Evolutionary conservation across 1,140 invertebrate species (phyloP).

Genomic region (Bicyclus anynana): DNA sequence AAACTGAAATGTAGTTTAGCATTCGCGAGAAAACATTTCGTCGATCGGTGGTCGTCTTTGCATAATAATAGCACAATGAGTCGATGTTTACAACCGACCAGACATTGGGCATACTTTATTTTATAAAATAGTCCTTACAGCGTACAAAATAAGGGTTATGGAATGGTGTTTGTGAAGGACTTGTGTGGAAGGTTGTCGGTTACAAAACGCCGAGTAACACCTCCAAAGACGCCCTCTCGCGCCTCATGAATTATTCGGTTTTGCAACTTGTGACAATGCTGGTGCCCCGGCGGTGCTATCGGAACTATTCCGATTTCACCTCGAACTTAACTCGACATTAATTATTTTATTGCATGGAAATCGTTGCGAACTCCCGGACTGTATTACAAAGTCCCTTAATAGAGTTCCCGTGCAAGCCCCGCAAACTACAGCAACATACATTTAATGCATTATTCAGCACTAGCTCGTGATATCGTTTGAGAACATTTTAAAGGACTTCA

Average conservation of each 20-base stretch:
- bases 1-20: conserved; percentile 51
- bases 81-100: conserved; percentile 27
- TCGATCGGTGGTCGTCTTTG: conserved; percentile 56
- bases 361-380: background rate
- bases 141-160: conserved; percentile 4
- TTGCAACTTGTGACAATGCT: conserved; percentile 55
- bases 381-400: background rate
- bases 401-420: too few species aligned
- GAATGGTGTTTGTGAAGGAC: background rate
- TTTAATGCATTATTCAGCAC: too few species aligned
- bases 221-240: conserved; percentile 48
- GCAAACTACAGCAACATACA: too few species aligned
- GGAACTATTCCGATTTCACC: conserved; percentile 13
- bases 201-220: conserved; percentile 64
- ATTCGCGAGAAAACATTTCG: conserved; percentile 46
- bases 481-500: too few species aligned
- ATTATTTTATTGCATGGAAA: background rate
- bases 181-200: conserved; percentile 33
- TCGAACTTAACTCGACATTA: conserved; percentile 14
- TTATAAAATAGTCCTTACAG: conserved; percentile 7
- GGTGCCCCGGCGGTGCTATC: conserved; percentile 32
- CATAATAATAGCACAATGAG: conserved; percentile 70
- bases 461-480: too few species aligned
- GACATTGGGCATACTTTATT: background rate
- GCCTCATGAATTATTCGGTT: conserved; percentile 64